Evolutionary conservation across 2,888 invertebrate genomes (phyloP).

Genomic region (Lasius platythorax): DNA sequence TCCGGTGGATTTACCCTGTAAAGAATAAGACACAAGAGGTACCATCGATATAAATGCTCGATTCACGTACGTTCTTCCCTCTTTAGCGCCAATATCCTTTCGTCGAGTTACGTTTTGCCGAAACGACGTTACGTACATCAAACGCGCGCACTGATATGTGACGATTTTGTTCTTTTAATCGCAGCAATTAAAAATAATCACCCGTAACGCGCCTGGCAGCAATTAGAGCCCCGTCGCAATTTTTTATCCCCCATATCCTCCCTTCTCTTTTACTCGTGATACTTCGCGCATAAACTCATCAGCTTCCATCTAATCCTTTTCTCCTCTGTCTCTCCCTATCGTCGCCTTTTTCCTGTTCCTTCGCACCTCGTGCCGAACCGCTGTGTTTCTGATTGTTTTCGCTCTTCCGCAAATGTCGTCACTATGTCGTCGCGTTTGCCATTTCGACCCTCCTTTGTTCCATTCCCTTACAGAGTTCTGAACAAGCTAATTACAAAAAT

Average conservation of each 20-base stretch:
- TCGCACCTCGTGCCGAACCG: constrained; percentile 31
- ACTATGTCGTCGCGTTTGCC: constrained; percentile 62
- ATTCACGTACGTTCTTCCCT: constrained; percentile 5
- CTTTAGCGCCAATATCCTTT: background rate
- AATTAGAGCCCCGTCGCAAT: constrained; percentile 80
- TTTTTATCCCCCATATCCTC: constrained; percentile 32
- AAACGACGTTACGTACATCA: constrained; percentile 65
- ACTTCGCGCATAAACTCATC: constrained; percentile 33
- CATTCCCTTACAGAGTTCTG: constrained; percentile 70
- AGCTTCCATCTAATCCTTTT: constrained; percentile 35
- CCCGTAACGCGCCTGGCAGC: constrained; percentile 78
- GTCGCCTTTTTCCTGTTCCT: background rate
- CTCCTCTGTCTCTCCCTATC: background rate
- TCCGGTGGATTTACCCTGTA: background rate
- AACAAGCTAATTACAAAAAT: constrained; percentile 83
- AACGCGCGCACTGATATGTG: constrained; percentile 71
- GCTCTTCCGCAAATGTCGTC: constrained; percentile 62
- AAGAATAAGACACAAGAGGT: background rate
- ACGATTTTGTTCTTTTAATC: constrained; percentile 78
- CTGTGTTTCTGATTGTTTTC: constrained; percentile 61
- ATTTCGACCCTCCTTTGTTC: constrained; percentile 67
- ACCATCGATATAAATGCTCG: constrained; percentile 9
- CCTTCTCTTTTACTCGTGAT: background rate
- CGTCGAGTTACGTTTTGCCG: constrained; percentile 14
- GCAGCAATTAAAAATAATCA: constrained; percentile 84